These are phyloP conservation scores for Philaenus spumarius DNA, from an alignment of 1,140 invertebrate species.

Conservation along the genomic window DNA sequence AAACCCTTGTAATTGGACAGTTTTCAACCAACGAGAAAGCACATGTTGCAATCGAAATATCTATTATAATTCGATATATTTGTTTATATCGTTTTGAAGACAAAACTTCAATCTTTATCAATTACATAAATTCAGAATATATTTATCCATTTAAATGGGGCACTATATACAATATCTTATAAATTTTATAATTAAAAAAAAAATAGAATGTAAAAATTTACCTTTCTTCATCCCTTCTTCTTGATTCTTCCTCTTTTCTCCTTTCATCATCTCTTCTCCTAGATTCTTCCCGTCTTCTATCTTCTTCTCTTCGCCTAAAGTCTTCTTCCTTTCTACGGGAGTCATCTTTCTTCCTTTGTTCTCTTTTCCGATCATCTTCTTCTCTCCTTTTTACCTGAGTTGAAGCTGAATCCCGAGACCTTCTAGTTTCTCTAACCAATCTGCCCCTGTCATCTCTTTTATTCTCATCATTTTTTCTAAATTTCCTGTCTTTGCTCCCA, in stretches of 20 bases:
- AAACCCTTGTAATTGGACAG: no score
- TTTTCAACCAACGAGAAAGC: no score
- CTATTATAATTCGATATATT: no score
- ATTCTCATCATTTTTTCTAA: conserved; percentile 27
- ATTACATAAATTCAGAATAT: no score
- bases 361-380: conserved; percentile 35
- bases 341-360: conserved; percentile 20
- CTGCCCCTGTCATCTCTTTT: no score
- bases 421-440: no score
- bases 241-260: not conserved
- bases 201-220: not conserved
- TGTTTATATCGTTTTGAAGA: no score
- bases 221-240: conserved; percentile 17
- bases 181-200: not conserved
- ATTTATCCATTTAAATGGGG: no score
- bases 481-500: conserved; percentile 27
- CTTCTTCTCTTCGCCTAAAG: conserved; percentile 38
- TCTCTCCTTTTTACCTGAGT: conserved; percentile 4
- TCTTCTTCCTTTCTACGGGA: conserved; percentile 40
- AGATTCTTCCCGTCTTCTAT: conserved; percentile 28
- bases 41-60: no score
- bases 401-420: no score
- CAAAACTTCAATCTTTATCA: no score
- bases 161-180: no score
- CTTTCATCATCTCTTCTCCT: conserved; percentile 9